A percentile compares a stretch with the other conserved stretches of the same genome.
phyloP scores from a whole-genome alignment of 2,797 vertebrate species.

The Phalloptychus januarius region DNA sequence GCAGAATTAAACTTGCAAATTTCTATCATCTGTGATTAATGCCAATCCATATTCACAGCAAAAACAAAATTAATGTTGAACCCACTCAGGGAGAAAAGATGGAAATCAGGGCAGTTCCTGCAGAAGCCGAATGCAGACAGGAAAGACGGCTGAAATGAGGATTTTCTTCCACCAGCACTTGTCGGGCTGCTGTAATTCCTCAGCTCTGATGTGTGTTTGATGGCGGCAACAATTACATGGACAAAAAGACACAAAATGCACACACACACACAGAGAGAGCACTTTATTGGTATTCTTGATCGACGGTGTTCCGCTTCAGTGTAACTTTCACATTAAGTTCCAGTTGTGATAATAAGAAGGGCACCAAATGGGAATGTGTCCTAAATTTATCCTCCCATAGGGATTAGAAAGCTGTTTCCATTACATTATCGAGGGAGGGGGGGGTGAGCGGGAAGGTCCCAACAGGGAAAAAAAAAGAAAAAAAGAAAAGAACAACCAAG shows the following conservation, averaged over 20 bases:
- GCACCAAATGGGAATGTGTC: constrained; percentile 56
- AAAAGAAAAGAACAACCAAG: constrained; percentile 8
- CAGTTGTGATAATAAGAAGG: constrained; percentile 53
- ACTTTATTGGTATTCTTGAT: constrained; percentile 65
- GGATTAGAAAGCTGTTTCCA: constrained; percentile 55
- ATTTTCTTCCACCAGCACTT: constrained; percentile 43
- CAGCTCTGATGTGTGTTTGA: constrained; percentile 36
- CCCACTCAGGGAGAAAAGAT: constrained; percentile 54
- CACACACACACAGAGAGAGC: constrained; percentile 28
- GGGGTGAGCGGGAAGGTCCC: constrained; percentile 13
- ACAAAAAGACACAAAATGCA: constrained; percentile 44
- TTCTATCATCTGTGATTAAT: constrained; percentile 69
- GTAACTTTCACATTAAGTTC: constrained; percentile 60
- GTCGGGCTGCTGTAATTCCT: constrained; percentile 38
- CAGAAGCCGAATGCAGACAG: constrained; percentile 53
- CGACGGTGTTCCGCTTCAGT: constrained; percentile 39
- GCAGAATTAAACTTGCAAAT: constrained; percentile 73
- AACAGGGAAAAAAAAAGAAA: not conserved
- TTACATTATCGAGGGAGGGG: constrained; percentile 24
- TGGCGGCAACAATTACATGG: constrained; percentile 50
- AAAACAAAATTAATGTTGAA: constrained; percentile 62
- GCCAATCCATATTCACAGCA: constrained; percentile 56
- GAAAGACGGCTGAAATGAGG: constrained; percentile 27
- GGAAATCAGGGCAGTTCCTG: constrained; percentile 60
- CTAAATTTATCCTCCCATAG: constrained; percentile 60